Evolutionary conservation across 2,888 invertebrate genomes (phyloP), one percentile per base, ranked within the genome.

Genomic region (Limulus polyphemus): DNA sequence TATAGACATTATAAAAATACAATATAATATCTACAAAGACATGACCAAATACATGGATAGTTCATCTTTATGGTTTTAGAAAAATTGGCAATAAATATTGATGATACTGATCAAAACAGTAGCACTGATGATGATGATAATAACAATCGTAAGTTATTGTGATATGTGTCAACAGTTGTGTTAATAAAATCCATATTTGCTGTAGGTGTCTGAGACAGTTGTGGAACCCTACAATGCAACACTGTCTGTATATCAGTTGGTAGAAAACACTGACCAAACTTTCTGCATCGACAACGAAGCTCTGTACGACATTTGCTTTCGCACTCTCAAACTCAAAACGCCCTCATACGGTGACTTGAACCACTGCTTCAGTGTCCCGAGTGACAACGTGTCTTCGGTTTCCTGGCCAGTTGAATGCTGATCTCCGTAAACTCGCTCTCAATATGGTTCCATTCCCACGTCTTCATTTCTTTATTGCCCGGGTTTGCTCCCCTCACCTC

Each of bases 401-500:
- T 82, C 94, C 93, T 11, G 94, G 93, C 69, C 93, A 95, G 78
- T 79, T 94, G 71, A 94, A 93, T 77, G 91, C 93, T 54, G 94
- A 94, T 79, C 81, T 95, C 68, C 82, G 94, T 70, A 89, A 95
- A 78, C 79, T 91, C 72, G 90, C 91, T 55, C 91, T 95, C 62
- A 95, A 95, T 82, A 94, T 95, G 94, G 94, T 95, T 48, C 95
- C 95, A 59, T 95, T 95, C 84, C 94, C 94, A 3, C 87, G 93
- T 75, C 83, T 71, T 11, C 70, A 70, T 57, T 71, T 71, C 67
- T 71, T 71, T 59, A 70, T 79, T 71, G 69, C 69, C 71, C 12
- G 70, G 70, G 3, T 71, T 71, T 57, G 69, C 70, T 10, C 70
- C 70, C 0, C 65, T 70, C 12, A 70, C 70, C n/a, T 67, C 68